Percentiles rank a stretch among this genome's conserved stretches.
phyloP scores from a whole-genome alignment of 92 coral and sea anemone genomes.

The Pocillopora grandis region DNA sequence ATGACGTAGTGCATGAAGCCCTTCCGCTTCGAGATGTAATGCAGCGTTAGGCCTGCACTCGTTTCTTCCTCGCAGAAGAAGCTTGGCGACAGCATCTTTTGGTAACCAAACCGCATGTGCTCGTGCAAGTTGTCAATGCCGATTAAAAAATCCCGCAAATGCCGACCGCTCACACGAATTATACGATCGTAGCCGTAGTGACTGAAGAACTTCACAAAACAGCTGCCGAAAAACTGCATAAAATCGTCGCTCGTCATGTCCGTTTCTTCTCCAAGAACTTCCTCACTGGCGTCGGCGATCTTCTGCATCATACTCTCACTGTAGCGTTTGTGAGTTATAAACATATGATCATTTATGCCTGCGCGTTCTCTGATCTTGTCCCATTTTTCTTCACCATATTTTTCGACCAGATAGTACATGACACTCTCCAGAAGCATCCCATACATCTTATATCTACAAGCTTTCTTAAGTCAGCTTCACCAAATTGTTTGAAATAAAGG shows the following conservation, averaged over 20 bases:
- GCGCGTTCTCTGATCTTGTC: conserved; percentile 57
- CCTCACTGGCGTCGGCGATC: conserved; percentile 66
- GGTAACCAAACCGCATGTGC: conserved; percentile 89
- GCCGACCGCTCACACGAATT: conserved; percentile 83
- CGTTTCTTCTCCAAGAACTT: conserved; percentile 55
- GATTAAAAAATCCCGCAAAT: conserved; percentile 75
- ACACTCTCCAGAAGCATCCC: conserved; percentile 81
- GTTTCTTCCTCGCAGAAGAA: conserved; percentile 87
- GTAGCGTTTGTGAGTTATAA: conserved; percentile 76
- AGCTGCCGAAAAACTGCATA: conserved; percentile 78
- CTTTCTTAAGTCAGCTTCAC: no score
- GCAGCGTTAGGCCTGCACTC: conserved; percentile 64
- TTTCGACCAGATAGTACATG: conserved; percentile 50
- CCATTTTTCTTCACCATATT: conserved; percentile 77
- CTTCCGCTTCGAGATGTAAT: conserved; percentile 70
- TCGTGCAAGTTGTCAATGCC: conserved; percentile 89
- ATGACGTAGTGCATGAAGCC: conserved; percentile 78
- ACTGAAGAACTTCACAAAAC: conserved; percentile 80
- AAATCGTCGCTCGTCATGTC: conserved; percentile 70
- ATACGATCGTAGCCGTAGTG: conserved; percentile 87
- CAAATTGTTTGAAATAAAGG: not conserved
- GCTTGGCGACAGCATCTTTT: conserved; percentile 80
- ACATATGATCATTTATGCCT: conserved; percentile 50
- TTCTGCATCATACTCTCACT: conserved; percentile 63
- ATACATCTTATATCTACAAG: conserved; percentile 45